Evolutionary conservation across 2,888 invertebrate genomes (phyloP).

Genomic region (Mayetiola destructor): DNA sequence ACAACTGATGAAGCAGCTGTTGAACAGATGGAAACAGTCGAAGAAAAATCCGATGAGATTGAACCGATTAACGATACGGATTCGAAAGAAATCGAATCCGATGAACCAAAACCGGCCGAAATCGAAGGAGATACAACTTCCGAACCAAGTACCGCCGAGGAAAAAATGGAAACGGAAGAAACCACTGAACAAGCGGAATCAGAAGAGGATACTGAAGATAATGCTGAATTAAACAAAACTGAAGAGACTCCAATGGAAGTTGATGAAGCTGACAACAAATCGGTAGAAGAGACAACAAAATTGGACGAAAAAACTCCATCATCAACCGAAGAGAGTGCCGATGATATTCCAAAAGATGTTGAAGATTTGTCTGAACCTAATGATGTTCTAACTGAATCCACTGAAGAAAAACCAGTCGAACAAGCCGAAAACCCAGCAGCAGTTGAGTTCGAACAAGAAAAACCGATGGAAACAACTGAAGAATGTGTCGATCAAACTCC

Average conservation of each 20-base stretch:
- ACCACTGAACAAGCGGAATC: slow-evolving; percentile 21
- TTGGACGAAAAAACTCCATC: too few species aligned
- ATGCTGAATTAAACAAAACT: slow-evolving; percentile 18
- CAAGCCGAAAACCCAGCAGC: too few species aligned
- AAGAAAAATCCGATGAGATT: slow-evolving; percentile 21
- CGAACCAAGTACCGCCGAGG: slow-evolving; percentile 16
- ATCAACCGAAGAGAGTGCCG: too few species aligned
- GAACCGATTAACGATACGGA: slow-evolving; percentile 21
- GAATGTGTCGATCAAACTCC: too few species aligned
- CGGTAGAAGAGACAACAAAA: slow-evolving; percentile 16
- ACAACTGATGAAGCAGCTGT: slow-evolving; percentile 20
- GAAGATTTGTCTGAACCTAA: too few species aligned
- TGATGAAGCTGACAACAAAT: slow-evolving; percentile 18
- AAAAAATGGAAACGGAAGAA: slow-evolving; percentile 13
- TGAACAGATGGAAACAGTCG: slow-evolving; percentile 20
- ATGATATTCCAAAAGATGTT: too few species aligned
- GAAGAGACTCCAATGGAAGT: slow-evolving; percentile 18
- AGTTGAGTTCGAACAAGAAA: too few species aligned
- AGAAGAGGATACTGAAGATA: slow-evolving; percentile 18
- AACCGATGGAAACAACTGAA: too few species aligned
- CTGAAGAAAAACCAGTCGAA: background rate
- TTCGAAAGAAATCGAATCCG: slow-evolving; percentile 20
- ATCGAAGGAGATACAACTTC: slow-evolving; percentile 19
- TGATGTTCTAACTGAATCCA: too few species aligned
- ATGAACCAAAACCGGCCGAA: slow-evolving; percentile 18